phyloP scores from a whole-genome alignment of 2,797 vertebrate species.

The Hoplostethus atlanticus region DNA sequence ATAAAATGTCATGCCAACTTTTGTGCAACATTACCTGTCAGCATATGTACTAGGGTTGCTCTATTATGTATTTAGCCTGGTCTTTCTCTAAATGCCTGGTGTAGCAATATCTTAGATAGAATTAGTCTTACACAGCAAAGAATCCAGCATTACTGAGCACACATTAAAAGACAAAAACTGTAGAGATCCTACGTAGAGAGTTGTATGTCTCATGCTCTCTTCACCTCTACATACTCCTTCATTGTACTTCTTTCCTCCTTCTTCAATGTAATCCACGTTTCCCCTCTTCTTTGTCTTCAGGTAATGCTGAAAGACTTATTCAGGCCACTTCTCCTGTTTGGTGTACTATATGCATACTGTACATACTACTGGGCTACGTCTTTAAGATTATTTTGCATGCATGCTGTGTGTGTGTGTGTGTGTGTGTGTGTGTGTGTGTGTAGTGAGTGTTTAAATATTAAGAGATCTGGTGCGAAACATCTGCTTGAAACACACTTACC shows the following conservation, averaged over 20 bases:
- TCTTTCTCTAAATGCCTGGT: background rate
- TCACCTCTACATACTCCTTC: background rate
- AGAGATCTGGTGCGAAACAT: slow-evolving; percentile 40
- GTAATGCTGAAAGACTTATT: slow-evolving; percentile 32
- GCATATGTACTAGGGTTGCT: background rate
- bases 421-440: slow-evolving; percentile 17
- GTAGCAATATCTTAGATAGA: background rate
- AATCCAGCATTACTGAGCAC: background rate
- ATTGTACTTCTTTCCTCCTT: background rate
- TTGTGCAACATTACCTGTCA: background rate
- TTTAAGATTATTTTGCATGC: background rate
- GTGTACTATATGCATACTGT: background rate
- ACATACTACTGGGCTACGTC: background rate
- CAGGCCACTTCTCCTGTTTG: slow-evolving; percentile 9
- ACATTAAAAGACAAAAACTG: background rate
- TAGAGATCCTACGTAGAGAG: background rate
- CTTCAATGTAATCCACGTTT: background rate
- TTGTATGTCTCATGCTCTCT: background rate
- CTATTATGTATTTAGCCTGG: background rate
- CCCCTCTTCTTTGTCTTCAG: background rate
- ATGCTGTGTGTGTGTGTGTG: background rate
- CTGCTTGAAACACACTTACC: slow-evolving; percentile 17
- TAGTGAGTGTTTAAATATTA: slow-evolving; percentile 41
- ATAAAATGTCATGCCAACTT: background rate
- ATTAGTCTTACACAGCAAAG: background rate